Evolutionary conservation across 2,797 vertebrate genomes (phyloP).

Genomic region (Melopsittacus undulatus): DNA sequence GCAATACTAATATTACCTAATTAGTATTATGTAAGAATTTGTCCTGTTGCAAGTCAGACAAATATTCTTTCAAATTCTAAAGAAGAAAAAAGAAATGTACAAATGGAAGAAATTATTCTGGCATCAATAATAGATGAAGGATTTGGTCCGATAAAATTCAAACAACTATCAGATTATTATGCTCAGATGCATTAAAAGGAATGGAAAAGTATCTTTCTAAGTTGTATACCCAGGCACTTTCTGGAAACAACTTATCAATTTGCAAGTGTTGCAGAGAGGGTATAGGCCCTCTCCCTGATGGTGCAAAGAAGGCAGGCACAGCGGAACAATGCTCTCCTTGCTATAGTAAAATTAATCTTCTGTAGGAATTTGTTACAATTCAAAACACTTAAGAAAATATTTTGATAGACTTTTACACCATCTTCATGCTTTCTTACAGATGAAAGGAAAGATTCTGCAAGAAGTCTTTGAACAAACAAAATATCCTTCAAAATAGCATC

Average conservation of each 20-base stretch:
- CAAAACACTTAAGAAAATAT: background rate
- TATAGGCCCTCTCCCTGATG: background rate
- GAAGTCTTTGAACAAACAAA: background rate
- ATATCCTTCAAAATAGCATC: background rate
- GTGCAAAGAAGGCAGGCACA: background rate
- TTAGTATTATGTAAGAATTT: background rate
- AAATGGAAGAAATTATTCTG: background rate
- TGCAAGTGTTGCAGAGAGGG: background rate
- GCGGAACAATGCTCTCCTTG: background rate
- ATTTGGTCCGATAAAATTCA: background rate
- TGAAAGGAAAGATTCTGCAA: background rate
- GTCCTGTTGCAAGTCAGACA: background rate
- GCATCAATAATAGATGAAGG: background rate
- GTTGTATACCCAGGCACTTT: background rate
- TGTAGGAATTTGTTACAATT: background rate
- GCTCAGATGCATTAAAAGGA: background rate
- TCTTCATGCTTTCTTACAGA: background rate
- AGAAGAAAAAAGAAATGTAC: background rate
- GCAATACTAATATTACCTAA: background rate
- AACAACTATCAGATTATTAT: background rate
- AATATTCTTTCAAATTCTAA: background rate
- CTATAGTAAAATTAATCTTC: background rate
- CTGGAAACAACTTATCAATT: background rate
- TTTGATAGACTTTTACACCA: background rate
- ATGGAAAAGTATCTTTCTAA: background rate